Evolutionary conservation across 2,797 vertebrate species (phyloP).

Genomic region (Amblyopsis hoosieri): DNA sequence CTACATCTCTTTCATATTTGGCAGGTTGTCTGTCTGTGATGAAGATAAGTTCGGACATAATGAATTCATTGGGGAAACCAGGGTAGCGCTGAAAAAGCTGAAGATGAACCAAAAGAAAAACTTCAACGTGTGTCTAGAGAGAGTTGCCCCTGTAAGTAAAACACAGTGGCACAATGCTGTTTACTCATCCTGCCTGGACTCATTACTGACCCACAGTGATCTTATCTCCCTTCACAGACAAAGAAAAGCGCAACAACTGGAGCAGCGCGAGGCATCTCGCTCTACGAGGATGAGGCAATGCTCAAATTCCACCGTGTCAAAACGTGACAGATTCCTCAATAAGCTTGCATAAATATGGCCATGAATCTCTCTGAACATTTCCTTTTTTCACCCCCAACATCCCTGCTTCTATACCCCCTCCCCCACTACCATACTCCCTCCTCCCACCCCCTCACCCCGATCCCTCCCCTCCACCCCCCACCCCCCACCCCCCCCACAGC

Average conservation of each 20-base stretch:
- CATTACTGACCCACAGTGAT: slow-evolving; percentile 37
- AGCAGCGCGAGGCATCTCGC: slow-evolving; percentile 87
- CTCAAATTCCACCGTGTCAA: slow-evolving; percentile 43
- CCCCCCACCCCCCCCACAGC: slow-evolving; percentile 20
- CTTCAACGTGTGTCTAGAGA: slow-evolving; percentile 95
- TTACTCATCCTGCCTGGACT: slow-evolving; percentile 21
- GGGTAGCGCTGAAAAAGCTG: slow-evolving; percentile 93
- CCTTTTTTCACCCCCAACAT: slow-evolving; percentile 5
- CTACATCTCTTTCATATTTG: slow-evolving; percentile 19
- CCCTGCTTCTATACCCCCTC: background rate
- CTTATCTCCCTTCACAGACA: slow-evolving; percentile 72
- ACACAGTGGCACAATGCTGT: slow-evolving; percentile 2
- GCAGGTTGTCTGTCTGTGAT: slow-evolving; percentile 94
- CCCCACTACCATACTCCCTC: background rate
- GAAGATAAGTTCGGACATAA: slow-evolving; percentile 98
- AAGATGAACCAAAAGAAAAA: slow-evolving; percentile 94
- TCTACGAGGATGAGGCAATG: slow-evolving; percentile 94
- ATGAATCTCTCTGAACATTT: slow-evolving; percentile 4
- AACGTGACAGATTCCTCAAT: slow-evolving; percentile 43
- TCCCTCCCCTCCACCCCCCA: slow-evolving; percentile 14
- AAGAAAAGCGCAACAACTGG: slow-evolving; percentile 88
- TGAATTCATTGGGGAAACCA: slow-evolving; percentile 96
- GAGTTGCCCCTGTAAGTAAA: slow-evolving; percentile 87
- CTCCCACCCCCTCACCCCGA: background rate
- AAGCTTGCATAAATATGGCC: slow-evolving; percentile 21